Percentiles rank a stretch among this genome's conserved stretches.
Evolutionary conservation across 2,113 vertebrate genomes (phyloP).

Genomic region (Tragelaphus scriptus): DNA sequence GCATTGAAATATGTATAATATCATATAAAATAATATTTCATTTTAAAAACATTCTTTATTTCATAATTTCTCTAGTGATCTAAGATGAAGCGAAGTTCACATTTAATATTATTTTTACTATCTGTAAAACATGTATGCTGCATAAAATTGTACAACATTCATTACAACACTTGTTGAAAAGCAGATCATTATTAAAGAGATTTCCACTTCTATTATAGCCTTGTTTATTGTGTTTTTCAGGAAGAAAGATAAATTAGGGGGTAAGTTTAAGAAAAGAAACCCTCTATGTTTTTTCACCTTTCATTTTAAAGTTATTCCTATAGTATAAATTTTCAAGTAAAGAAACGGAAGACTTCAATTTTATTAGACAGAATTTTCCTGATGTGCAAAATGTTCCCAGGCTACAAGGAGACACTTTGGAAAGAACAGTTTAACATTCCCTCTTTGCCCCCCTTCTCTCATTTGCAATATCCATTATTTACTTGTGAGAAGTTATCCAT

Average conservation of each 20-base stretch:
- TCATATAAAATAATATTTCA: neutral
- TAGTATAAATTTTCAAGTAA: neutral
- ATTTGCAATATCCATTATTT: neutral
- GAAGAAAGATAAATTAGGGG: neutral
- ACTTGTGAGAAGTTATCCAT: neutral
- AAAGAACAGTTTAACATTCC: neutral
- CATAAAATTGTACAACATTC: neutral
- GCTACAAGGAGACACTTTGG: neutral
- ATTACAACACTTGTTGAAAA: neutral
- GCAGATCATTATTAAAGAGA: neutral
- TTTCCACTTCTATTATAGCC: neutral
- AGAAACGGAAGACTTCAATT: neutral
- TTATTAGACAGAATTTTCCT: neutral
- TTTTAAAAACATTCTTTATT: neutral
- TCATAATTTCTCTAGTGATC: neutral
- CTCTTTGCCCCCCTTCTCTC: accelerated
- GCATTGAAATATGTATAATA: no score
- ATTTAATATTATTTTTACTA: neutral
- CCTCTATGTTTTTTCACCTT: neutral
- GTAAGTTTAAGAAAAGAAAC: neutral
- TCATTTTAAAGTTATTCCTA: neutral
- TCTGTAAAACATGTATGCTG: neutral
- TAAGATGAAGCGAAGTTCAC: neutral
- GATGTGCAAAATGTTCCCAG: neutral
- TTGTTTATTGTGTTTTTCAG: neutral